phyloP scores from a whole-genome alignment of 2,797 vertebrate genomes.

The Siniperca obscura region DNA sequence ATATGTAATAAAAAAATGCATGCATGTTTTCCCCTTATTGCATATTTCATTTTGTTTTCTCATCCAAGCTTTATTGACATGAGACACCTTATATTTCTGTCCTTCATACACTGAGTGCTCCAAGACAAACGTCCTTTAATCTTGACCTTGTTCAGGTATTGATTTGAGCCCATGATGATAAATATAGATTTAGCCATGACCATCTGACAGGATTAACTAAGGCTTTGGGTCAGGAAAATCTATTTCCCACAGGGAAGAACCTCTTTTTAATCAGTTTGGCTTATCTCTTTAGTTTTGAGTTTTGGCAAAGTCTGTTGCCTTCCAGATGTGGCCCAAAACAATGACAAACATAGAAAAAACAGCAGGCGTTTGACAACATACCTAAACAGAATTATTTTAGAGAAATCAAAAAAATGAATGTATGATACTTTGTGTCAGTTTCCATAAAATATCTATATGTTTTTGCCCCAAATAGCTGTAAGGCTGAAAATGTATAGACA shows the following conservation, averaged over 20 bases:
- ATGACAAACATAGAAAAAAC: background rate
- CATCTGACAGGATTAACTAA: constrained; percentile 44
- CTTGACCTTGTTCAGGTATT: constrained; percentile 5
- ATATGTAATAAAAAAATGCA: background rate
- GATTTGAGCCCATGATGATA: constrained; percentile 2
- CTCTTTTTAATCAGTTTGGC: constrained; percentile 47
- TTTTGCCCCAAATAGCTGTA: background rate
- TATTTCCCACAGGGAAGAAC: constrained; percentile 6
- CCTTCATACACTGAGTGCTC: background rate
- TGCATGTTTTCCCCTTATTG: background rate
- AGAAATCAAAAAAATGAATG: background rate
- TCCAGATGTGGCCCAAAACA: constrained; percentile 36
- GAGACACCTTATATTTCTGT: background rate
- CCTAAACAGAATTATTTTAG: background rate
- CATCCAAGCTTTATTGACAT: background rate
- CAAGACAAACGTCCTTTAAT: background rate
- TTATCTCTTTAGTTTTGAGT: constrained; percentile 39
- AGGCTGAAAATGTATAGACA: background rate
- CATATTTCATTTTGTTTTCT: background rate
- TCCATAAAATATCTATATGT: background rate
- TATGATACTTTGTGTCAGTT: background rate
- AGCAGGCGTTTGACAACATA: background rate
- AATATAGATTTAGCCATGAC: constrained; percentile 13
- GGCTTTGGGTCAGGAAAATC: constrained; percentile 30
- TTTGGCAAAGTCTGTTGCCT: constrained; percentile 29